A percentile compares a stretch with the other conserved stretches of the same genome.
Evolutionary conservation across 2,888 invertebrate species (phyloP).

Genomic region (Drosophila aldrichi): DNA sequence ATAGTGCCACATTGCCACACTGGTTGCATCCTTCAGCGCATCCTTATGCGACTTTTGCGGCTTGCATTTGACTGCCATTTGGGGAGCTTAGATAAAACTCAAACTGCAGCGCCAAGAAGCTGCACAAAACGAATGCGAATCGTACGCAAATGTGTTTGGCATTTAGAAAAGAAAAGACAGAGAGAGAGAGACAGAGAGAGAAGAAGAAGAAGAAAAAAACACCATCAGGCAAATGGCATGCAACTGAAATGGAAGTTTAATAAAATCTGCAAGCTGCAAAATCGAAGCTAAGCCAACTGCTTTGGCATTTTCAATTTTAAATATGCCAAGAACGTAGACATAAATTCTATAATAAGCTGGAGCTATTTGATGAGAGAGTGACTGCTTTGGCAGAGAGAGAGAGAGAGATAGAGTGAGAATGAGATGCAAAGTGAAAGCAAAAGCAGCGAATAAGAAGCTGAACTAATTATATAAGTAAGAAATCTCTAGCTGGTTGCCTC

Average conservation of each 20-base stretch:
- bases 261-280: conserved; percentile 4
- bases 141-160: conserved; percentile 10
- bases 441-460: no score
- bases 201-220: not conserved
- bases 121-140: conserved; percentile 25
- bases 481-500: no score
- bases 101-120: conserved; percentile 45
- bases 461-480: no score
- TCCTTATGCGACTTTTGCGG: conserved; percentile 68
- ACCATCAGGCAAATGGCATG: conserved; percentile 6
- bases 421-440: no score
- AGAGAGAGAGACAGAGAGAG: not conserved
- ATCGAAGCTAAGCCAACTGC: conserved; percentile 9
- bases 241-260: conserved; percentile 22
- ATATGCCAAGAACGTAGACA: not conserved
- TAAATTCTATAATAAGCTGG: not conserved
- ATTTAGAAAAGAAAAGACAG: conserved; percentile 6
- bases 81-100: conserved; percentile 69
- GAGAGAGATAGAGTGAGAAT: no score
- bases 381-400: rapidly evolving
- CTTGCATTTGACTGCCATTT: conserved; percentile 75
- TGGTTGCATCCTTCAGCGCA: conserved; percentile 51
- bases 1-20: conserved; percentile 28
- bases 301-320: conserved; percentile 3
- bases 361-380: no score